These are phyloP conservation scores for Sebastolobus alascanus DNA, from an alignment of 2,797 vertebrate genomes.

Conservation along the genomic window DNA sequence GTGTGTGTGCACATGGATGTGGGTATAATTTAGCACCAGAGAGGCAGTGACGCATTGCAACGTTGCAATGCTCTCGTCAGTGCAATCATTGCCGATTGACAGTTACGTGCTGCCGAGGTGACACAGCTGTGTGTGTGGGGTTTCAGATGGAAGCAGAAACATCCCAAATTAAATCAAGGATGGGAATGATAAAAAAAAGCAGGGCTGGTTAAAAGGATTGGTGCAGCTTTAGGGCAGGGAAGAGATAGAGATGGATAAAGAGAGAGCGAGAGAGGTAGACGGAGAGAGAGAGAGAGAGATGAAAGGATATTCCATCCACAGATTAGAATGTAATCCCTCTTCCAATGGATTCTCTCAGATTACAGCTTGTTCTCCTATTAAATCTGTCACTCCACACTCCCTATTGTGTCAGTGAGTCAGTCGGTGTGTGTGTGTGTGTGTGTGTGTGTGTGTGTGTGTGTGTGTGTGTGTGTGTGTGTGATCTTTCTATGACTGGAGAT, in stretches of 20 bases:
- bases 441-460: conserved; percentile 12
- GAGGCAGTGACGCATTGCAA: conserved; percentile 40
- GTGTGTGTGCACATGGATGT: neutral
- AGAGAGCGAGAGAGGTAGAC: conserved; percentile 17
- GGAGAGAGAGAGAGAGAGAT: conserved; percentile 51
- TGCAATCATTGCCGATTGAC: conserved; percentile 67
- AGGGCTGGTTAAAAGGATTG: conserved; percentile 56
- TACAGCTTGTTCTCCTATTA: conserved; percentile 79
- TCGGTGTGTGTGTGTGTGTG: neutral
- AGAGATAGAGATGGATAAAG: conserved; percentile 48
- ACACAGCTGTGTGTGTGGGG: conserved; percentile 52
- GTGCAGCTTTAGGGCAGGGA: conserved; percentile 51
- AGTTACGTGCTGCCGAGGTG: conserved; percentile 48
- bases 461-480: conserved; percentile 10
- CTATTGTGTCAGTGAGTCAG: conserved; percentile 50
- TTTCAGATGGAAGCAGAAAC: conserved; percentile 39
- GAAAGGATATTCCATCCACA: conserved; percentile 73
- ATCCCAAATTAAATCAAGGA: conserved; percentile 63
- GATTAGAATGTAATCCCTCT: conserved; percentile 78
- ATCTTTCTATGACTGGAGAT: conserved; percentile 60
- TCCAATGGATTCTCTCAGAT: conserved; percentile 80
- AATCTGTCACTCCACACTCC: conserved; percentile 68
- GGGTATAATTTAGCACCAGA: conserved; percentile 42
- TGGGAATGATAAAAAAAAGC: conserved; percentile 25
- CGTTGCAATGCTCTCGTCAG: conserved; percentile 49